Base-by-base conservation (phyloP, 2,888 invertebrate species). In the Eupithecia centaureata region DNA sequence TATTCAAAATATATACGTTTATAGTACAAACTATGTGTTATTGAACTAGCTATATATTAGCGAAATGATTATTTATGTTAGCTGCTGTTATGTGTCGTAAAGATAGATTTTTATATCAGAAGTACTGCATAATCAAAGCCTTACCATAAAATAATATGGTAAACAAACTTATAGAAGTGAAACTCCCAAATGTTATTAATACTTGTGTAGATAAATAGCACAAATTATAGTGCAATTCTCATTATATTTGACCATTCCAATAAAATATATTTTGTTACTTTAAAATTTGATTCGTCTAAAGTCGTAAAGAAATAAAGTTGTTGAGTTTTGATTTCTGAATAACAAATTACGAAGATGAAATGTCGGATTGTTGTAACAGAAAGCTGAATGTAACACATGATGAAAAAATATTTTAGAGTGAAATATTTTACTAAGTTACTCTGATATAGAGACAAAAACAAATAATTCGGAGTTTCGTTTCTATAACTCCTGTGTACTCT, bases 11-110 rank as follows among this genome's bases (percentile, higher is more conserved):
- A 61, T 61, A 65, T 66, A 70, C 61, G 38, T 66, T 70, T 61
- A 70, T 70, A 66, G 70, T 70, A 70, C 70, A 70, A 70, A 70
- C 54, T 70, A 70, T 70, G 51, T 63, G 63, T 70, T 66, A 64
- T 63, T 63, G 62, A 68, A 65, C 56, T 63, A 66, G 66, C 61
- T 63, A 69, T 27, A 32, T 47, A 47, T 51, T 61, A 63, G 70
- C 63, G 63, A 66, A 67, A 70, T 64, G 25, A 35, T 33, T 69
- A 60, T 64, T 57, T 68, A 62, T 62, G 15, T 65, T 65, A 65
- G 60, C 61, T 63, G 60, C 56, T 69, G 38, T 30, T 56, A 27
- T 68, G 35, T 59, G 54, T 62, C 27, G 54, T 60, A 52, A 63
- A 70, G 61, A 61, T 52, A 57, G 57, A 32, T 57, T 70, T 68